Base-by-base conservation (phyloP, 2,113 vertebrate species). In the Notarius quadriscutis region DNA sequence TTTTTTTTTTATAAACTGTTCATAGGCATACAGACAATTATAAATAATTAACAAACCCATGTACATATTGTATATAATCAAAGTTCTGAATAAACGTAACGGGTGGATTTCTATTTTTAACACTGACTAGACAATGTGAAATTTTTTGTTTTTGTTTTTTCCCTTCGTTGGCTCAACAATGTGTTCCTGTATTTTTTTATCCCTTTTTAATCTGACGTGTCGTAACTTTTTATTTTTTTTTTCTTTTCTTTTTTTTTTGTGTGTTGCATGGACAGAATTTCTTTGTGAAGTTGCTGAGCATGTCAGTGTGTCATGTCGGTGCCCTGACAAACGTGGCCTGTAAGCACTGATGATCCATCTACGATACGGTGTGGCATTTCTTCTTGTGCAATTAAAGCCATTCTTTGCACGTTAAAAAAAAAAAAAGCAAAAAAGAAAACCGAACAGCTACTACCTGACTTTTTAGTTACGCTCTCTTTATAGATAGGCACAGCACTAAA, bases 111-210 rank as follows among this genome's bases (percentile, higher is more conserved):
- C 95, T 96, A 96, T 96, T 96, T 96, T 96, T 96, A 96, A 96
- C 95, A 95, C 94, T 95, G 95, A 96, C 95, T 95, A 96, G 94
- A 95, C 89, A 96, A 95, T 96, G 95, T 96, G 95, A 96, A 96
- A 92, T 90, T 90, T 87, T 88, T 10, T 9, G 67, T 85, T 83
- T 74, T 87, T 9, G 84, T 88, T 75, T 83, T 25, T 22, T 18
- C 84, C 88, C 87, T 92, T 88, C 78, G 86, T 93, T 93, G 91
- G 89, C 92, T 94, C 92, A 92, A 93, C 92, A 87, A 93, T 89
- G 90, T 87, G 90, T 93, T 90, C 90, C 93, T 67, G 62, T 63
- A 41, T 55, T 25, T 65, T 7, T 22, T 58, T 84, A 87, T 86
- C 89, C 89, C 58, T 82, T 92, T 90, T 53, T 88, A 88, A 86